These are phyloP conservation scores for Callospermophilus lateralis DNA, from an alignment of 2,113 vertebrate genomes.

Conservation along the genomic window DNA sequence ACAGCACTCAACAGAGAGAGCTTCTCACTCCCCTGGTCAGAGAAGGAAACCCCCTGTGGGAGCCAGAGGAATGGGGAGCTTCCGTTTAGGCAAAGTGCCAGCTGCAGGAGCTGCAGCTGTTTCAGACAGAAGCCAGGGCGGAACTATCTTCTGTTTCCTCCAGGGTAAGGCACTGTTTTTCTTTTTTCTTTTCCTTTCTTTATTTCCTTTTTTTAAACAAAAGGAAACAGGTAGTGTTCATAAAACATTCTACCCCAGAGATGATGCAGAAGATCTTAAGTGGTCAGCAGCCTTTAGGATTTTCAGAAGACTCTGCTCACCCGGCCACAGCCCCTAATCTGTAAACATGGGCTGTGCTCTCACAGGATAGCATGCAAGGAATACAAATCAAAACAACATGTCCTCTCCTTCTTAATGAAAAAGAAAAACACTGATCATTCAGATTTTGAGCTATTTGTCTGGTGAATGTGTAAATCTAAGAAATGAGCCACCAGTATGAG, in stretches of 20 bases:
- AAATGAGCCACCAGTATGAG: slow-evolving; percentile 34
- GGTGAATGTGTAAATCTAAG: not conserved
- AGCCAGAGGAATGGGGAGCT: slow-evolving; percentile 63
- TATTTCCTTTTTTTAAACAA: slow-evolving; percentile 38
- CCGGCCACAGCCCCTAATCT: not conserved
- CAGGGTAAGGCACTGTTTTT: not conserved
- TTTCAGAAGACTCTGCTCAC: not conserved
- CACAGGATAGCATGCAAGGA: slow-evolving; percentile 30
- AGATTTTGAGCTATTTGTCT: slow-evolving; percentile 32
- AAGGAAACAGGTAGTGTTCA: slow-evolving; percentile 46
- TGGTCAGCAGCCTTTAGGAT: not conserved
- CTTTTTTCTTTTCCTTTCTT: slow-evolving; percentile 31
- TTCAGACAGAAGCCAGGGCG: slow-evolving; percentile 2
- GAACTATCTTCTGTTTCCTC: slow-evolving; percentile 54
- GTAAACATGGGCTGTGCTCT: slow-evolving; percentile 36
- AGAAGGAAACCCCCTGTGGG: slow-evolving; percentile 58
- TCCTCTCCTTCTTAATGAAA: not conserved
- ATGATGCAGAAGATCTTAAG: not conserved
- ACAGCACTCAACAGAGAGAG: slow-evolving; percentile 57
- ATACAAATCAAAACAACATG: slow-evolving; percentile 52
- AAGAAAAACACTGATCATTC: slow-evolving; percentile 26
- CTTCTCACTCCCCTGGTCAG: not conserved
- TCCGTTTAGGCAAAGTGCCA: slow-evolving; percentile 64
- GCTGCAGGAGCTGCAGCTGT: slow-evolving; percentile 69
- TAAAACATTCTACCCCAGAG: slow-evolving; percentile 30